phyloP scores from a whole-genome alignment of 2,888 invertebrate genomes.

The Scaptomyza tumidula region DNA sequence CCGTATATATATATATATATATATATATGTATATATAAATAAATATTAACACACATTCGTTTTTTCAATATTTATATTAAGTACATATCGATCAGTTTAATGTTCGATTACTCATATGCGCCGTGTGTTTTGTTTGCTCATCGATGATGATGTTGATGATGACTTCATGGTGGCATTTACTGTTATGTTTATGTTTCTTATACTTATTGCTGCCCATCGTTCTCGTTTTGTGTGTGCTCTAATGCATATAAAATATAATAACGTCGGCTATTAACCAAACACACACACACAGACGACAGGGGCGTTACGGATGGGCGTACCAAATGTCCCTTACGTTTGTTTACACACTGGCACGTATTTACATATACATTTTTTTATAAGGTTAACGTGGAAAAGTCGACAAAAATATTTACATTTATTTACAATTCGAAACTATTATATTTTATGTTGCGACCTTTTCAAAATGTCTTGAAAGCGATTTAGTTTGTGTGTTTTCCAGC shows the following conservation, averaged over 20 bases:
- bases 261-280: conserved; percentile 54
- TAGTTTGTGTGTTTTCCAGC: no score
- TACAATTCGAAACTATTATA: background rate
- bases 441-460: background rate
- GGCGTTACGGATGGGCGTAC: conserved; percentile 24
- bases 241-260: conserved; percentile 63
- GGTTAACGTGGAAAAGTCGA: background rate
- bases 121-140: background rate
- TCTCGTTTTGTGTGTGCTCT: conserved; percentile 28
- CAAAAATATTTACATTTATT: background rate
- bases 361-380: background rate
- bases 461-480: no score
- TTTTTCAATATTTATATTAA: conserved; percentile 49
- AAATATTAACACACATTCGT: conserved; percentile 15
- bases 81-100: conserved; percentile 69
- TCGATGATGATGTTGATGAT: conserved; percentile 22
- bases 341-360: conserved; percentile 29
- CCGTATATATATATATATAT: background rate
- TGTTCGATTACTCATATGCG: conserved; percentile 63
- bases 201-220: background rate
- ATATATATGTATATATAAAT: conserved; percentile 23
- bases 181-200: background rate
- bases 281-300: conserved; percentile 40
- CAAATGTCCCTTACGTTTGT: conserved; percentile 39
- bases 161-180: conserved; percentile 34